Evolutionary conservation across 2,797 vertebrate genomes (phyloP), one percentile per base, ranked within the genome.

Genomic region (Tapera naevia): DNA sequence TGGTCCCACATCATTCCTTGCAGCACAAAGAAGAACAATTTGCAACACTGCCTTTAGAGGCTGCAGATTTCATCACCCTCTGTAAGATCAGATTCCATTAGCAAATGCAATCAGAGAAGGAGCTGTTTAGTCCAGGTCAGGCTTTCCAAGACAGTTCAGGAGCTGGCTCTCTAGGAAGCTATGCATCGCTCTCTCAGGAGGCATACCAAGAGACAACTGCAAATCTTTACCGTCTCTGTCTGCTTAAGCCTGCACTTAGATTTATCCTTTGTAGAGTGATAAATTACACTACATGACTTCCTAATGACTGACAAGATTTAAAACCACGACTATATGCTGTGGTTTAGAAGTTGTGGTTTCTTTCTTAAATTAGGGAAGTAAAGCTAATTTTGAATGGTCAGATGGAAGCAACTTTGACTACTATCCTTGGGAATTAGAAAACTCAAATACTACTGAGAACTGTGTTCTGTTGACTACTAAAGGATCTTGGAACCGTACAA

Each of bases 361-460:
- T 94, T 95, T 83, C 28, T 93, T 96, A 87, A 72, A 73, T 96
- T 88, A 99, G 99, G 97, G 95, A 54, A 97, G 69, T 16, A 95
- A 97, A 78, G 96, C 97, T 37, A 95, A 88, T 89, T 99, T 98
- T 67, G 99, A 99, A 95, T 99, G 99, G 99, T 99, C 99, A 15
- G 99, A 99, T 75, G 99, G 99, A 81, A 99, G 98, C 1, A 28
- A 23, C 3, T 96, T 98, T 61, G 91, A 98, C 89, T 99, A 98
- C 89, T 93, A 50, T 23, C 95, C 86, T 18, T 96, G 91, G 96
- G 97, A 98, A 94, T 92, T 96, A 24, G 87, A 95, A 70, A 84
- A 78, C 25, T 95, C 90, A 8, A 64, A 81, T 51, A 51, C 88
- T 74, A 95, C 97, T 54, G 97, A 97, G 88, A 97, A 97, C 93